Conservation (phyloP, 2,888 invertebrate species). For the Autographa gamma region DNA sequence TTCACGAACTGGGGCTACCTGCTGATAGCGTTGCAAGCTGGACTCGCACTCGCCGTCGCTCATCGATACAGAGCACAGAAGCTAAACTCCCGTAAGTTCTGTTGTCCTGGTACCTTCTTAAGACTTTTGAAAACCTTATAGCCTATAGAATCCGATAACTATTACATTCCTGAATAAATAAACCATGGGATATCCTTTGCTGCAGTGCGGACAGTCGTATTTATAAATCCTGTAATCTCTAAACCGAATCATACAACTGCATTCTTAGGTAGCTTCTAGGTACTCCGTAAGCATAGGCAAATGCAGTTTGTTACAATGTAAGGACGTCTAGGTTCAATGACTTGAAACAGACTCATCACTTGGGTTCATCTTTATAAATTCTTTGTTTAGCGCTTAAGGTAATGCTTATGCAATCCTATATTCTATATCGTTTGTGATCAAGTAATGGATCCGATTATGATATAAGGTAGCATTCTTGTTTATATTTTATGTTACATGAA, state of each 20-base stretch:
- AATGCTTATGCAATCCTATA: background rate
- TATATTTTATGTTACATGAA: background rate
- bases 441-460: background rate
- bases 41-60: conserved; percentile 86
- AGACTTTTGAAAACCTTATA: background rate
- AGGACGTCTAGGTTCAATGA: conserved; percentile 29
- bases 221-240: too few species aligned
- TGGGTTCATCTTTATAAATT: background rate
- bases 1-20: conserved; percentile 93
- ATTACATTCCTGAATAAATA: too few species aligned
- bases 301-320: conserved; percentile 36
- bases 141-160: too few species aligned
- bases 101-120: background rate
- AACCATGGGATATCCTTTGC: too few species aligned
- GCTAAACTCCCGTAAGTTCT: conserved; percentile 74
- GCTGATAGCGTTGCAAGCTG: conserved; percentile 88
- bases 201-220: too few species aligned
- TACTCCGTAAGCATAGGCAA: conserved; percentile 9
- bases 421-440: background rate
- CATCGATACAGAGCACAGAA: conserved; percentile 79
- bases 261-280: conserved; percentile 3
- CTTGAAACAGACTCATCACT: conserved; percentile 9
- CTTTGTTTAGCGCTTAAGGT: background rate
- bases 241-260: conserved; percentile 2
- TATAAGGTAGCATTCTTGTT: background rate